phyloP scores from a whole-genome alignment of 2,797 vertebrate species.

The Ceryle rudis region DNA sequence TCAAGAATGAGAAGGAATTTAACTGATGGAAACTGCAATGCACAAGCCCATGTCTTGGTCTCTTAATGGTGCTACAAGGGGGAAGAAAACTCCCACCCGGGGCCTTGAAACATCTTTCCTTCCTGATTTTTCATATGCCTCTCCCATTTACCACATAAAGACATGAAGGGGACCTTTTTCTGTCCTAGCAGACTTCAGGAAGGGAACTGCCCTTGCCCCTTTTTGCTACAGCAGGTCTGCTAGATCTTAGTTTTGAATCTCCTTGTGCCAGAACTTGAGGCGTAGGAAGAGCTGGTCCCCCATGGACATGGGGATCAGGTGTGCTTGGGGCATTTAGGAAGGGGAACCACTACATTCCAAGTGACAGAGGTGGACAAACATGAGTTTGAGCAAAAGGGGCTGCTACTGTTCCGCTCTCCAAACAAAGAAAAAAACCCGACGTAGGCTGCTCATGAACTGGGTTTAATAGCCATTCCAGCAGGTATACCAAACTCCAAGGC shows the following conservation, averaged over 20 bases:
- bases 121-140: constrained; percentile 25
- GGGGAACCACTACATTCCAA: neutral
- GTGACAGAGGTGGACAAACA: neutral
- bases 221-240: constrained; percentile 5
- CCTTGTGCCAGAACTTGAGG: neutral
- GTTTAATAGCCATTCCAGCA: constrained; percentile 49
- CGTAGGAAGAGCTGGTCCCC: neutral
- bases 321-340: neutral
- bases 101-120: constrained; percentile 41
- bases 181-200: neutral
- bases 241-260: constrained; percentile 10
- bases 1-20: constrained; percentile 40
- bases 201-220: neutral
- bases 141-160: neutral
- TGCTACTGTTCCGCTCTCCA: neutral
- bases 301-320: neutral
- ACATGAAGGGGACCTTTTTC: neutral
- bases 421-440: neutral
- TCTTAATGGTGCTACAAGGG: constrained; percentile 72
- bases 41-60: constrained; percentile 27
- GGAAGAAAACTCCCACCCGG: constrained; percentile 17
- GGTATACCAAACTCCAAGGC: constrained; percentile 24
- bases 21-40: neutral
- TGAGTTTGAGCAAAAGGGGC: constrained; percentile 21
- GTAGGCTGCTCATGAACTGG: neutral